These are phyloP conservation scores for Pholis gunnellus DNA, from an alignment of 2,113 vertebrate species.

Conservation along the genomic window DNA sequence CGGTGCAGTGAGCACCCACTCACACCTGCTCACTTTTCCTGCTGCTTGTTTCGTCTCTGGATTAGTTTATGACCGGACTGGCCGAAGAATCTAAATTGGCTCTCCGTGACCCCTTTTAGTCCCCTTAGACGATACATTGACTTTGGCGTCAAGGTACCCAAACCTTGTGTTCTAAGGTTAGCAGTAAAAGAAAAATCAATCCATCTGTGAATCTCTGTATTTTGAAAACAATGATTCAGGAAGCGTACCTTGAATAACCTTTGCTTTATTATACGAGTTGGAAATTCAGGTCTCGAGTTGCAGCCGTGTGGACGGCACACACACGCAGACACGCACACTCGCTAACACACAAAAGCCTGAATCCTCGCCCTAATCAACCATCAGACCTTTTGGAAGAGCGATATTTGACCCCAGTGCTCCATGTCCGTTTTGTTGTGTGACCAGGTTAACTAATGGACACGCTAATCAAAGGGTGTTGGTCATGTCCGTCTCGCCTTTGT, in stretches of 20 bases:
- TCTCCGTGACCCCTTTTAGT: conserved; percentile 60
- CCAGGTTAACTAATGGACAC: conserved; percentile 65
- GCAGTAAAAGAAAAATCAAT: conserved; percentile 47
- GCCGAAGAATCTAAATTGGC: conserved; percentile 64
- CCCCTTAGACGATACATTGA: conserved; percentile 60
- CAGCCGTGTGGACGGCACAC: neutral
- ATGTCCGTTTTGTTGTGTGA: conserved; percentile 48
- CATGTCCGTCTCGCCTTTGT: conserved; percentile 61
- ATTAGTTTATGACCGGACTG: conserved; percentile 56
- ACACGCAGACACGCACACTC: conserved; percentile 9
- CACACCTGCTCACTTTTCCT: conserved; percentile 56
- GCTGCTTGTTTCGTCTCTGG: conserved; percentile 61
- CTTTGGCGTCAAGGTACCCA: conserved; percentile 40
- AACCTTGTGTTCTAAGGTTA: conserved; percentile 32
- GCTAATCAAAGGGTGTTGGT: conserved; percentile 63
- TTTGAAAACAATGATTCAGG: conserved; percentile 40
- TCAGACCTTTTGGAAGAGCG: conserved; percentile 10
- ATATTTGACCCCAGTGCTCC: conserved; percentile 57
- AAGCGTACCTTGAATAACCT: conserved; percentile 41
- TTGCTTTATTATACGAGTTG: conserved; percentile 38
- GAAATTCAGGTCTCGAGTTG: neutral
- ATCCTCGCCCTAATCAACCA: neutral
- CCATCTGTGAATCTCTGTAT: conserved; percentile 14
- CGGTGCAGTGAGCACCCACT: conserved; percentile 20
- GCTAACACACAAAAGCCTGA: neutral